phyloP scores from a whole-genome alignment of 2,888 invertebrate genomes.

The Pantelozetes paolii region DNA sequence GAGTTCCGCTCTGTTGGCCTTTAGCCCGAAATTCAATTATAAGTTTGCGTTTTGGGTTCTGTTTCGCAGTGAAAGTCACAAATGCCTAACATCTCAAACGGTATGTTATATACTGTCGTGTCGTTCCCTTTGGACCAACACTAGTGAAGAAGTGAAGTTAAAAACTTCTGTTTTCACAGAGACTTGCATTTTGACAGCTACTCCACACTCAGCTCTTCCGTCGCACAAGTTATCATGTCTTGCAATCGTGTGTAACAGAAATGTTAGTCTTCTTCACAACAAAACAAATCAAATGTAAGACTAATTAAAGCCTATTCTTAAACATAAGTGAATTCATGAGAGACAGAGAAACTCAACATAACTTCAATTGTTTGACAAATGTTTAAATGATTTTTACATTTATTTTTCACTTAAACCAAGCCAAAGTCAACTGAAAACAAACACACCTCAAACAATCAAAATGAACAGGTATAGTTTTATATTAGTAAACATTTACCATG shows the following conservation, averaged over 20 bases:
- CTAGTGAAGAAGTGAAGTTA: not conserved
- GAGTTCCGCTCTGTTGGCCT: conserved; percentile 28
- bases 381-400: no score
- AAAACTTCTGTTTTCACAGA: not conserved
- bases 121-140: conserved; percentile 11
- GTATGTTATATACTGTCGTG: not conserved
- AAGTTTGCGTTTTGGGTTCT: conserved; percentile 8
- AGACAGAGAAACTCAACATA: no score
- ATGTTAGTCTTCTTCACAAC: not conserved
- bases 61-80: not conserved
- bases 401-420: no score
- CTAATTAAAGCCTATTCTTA: not conserved
- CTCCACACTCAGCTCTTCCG: not conserved
- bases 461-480: no score
- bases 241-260: not conserved
- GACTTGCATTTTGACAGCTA: not conserved
- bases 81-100: not conserved
- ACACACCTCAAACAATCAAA: no score
- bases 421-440: no score
- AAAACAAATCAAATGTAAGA: not conserved
- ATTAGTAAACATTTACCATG: no score
- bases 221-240: not conserved
- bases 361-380: no score
- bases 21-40: conserved; percentile 13
- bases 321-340: not conserved